Evolutionary conservation across 2,888 invertebrate species (phyloP).

Genomic region (Meta bourneti): DNA sequence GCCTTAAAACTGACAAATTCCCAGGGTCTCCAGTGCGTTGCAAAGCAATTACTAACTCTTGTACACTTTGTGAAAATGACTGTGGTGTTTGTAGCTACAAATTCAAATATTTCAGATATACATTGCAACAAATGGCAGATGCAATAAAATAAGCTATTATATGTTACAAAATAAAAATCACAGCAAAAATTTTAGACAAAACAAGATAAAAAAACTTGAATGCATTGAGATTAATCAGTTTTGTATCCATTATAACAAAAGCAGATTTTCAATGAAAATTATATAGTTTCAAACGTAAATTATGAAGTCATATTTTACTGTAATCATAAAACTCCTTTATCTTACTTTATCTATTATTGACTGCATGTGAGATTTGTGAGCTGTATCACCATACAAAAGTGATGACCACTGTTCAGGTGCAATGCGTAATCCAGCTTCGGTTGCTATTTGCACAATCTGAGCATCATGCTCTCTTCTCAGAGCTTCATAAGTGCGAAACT

Average conservation of each 20-base stretch:
- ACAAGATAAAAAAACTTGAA: too few relatives aligned
- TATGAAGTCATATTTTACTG: background rate
- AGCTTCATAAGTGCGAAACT: conserved; percentile 96
- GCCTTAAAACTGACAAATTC: conserved; percentile 88
- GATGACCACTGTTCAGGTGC: conserved; percentile 99
- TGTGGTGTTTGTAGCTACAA: conserved; percentile 92
- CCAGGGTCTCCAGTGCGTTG: conserved; percentile 94
- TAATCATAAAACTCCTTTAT: too few relatives aligned
- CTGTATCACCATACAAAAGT: conserved; percentile 95
- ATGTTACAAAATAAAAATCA: background rate
- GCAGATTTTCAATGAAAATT: too few relatives aligned
- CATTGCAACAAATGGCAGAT: background rate
- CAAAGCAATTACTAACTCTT: conserved; percentile 93
- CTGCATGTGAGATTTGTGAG: conserved; percentile 99
- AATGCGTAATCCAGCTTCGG: conserved; percentile 96
- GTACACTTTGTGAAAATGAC: conserved; percentile 92
- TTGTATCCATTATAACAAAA: too few relatives aligned
- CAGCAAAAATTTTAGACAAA: background rate
- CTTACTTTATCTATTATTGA: conserved; percentile 83
- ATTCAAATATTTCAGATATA: conserved; percentile 13
- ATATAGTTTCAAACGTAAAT: too few relatives aligned
- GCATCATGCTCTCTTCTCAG: conserved; percentile 97
- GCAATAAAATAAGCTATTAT: too few relatives aligned
- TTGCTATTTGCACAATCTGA: conserved; percentile 98
- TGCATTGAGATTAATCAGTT: too few relatives aligned